phyloP scores from a whole-genome alignment of 2,888 invertebrate genomes.

The Drosophila neoperkinsi region DNA sequence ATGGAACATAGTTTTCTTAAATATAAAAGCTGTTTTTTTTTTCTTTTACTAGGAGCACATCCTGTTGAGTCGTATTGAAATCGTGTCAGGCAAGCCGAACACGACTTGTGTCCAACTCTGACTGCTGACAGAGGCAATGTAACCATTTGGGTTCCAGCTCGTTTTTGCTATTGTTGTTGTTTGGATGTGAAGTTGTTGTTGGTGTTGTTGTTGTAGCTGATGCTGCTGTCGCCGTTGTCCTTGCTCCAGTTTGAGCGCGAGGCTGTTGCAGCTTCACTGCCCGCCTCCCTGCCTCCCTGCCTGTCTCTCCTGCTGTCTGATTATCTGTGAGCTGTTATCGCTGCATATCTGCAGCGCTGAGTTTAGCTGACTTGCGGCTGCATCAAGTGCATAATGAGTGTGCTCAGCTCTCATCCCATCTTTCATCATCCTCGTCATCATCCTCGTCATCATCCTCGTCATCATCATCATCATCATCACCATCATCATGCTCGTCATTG shows the following conservation, averaged over 20 bases:
- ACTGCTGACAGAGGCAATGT: conserved; percentile 25
- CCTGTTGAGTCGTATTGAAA: background rate
- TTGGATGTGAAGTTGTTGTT: conserved; percentile 70
- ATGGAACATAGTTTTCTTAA: background rate
- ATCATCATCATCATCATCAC: conserved; percentile 4
- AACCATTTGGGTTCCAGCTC: conserved; percentile 34
- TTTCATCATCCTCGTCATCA: conserved; percentile 22
- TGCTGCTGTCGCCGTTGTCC: conserved; percentile 54
- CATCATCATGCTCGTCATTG: conserved; percentile 4
- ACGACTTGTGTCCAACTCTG: conserved; percentile 3
- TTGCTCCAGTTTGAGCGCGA: conserved; percentile 68
- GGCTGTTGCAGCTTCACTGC: conserved; percentile 33
- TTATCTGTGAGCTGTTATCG: conserved; percentile 68
- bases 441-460: conserved; percentile 15
- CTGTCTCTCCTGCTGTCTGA: conserved; percentile 22
- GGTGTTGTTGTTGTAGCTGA: conserved; percentile 3
- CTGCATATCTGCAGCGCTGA: conserved; percentile 54
- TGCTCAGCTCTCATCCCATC: conserved; percentile 42
- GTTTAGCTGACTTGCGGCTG: conserved; percentile 25
- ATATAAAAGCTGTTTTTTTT: background rate
- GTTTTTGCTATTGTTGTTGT: conserved; percentile 23
- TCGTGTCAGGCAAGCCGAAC: conserved; percentile 1
- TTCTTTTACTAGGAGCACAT: background rate
- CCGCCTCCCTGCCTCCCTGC: background rate
- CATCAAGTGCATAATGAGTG: conserved; percentile 70